Evolutionary conservation across 1,140 invertebrate genomes (phyloP), one percentile per base, ranked within the genome.

Genomic region (Calliopsis andreniformis): DNA sequence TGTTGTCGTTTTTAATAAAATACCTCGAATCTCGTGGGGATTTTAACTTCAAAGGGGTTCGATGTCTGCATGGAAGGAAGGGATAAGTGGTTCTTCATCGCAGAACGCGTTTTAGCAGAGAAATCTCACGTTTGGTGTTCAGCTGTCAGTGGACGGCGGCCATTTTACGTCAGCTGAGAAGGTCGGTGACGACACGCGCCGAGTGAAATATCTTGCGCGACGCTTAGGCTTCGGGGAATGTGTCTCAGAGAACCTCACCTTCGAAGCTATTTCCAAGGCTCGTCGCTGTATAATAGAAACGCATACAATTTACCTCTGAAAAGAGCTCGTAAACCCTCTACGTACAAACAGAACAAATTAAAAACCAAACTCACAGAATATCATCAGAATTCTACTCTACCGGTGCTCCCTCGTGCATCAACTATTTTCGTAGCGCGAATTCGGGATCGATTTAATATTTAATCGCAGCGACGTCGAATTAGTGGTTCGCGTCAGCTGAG

Each of bases 151-250:
- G 49, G 32, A 25, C 32, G 51, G 72, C 80, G 70, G 82, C 85
- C 79, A 76, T 84, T 82, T 85, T 77, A 45, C 79, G 71, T 85
- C 84, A 85, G 84, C 83, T 85, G 83, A 85, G 83, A 70, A 77
- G 72, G 47, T 61, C 63, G 76, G 42, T 82, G 82, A 84, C 79
- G 83, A 84, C 78, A 82, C 67, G 8, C 35, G 63, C 25, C 76
- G 82, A 85, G 82, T 84, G 82, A 67, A 85, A 58, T 28, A 62
- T 81, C 83, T 81, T 43, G 23, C 32, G 7, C 5, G 12, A 2
- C 4, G 53, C 12, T 73, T n/a, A 7, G 43, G 43, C 23, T 3
- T 53, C 42, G 43, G n/a, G 14, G 53, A 76, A 69, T 61, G 55
- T 69, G 53, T 69, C 18, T n/a, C 45, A 49, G 51, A 59, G 49